Base-by-base conservation (phyloP, 2,113 vertebrate genomes). In the Excalfactoria chinensis region DNA sequence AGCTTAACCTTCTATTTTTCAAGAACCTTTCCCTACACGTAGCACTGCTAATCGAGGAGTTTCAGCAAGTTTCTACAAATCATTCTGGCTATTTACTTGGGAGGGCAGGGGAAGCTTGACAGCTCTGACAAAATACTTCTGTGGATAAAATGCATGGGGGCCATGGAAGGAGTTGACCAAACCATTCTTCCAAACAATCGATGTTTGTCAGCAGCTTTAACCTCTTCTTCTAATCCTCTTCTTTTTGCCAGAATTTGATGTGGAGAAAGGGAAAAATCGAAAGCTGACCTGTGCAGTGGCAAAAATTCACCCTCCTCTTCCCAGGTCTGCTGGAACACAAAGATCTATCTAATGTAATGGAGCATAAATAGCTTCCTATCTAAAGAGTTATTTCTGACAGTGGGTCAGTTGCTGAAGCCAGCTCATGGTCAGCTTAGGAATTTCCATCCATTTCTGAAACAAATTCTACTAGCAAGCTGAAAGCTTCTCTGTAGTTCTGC, bases 41-140 rank as follows among this genome's bases (percentile, higher is more conserved):
- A 92, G 75, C 37, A 75, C 49, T 8, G 30, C 71, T 88, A 92
- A 93, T 40, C 4, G 12, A 88, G 17, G 49, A 88, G 90, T 94
- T 95, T 82, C 85, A 94, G 82, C 49, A 88, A 63, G 62, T 91
- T 94, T 96, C 93, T 95, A 93, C 94, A 95, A 95, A 97, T 95
- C 81, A 85, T 81, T 88, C 12, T 62, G 84, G 75, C 2, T 7
- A 17, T 89, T 96, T 95, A 66, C 83, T 95, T 93, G 83, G 70
- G 78, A 95, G 93, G 37, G 73, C 78, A 84, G 67, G 34, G 40
- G 8, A 96, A 93, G 18, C 55, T 85, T 96, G 96, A 94, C 94
- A 97, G 66, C 70, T 53, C 43, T 94, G 97, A 96, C 32, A 9
- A 79, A 96, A 96, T 92, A 89, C 82, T 95, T 95, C 82, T 89